phyloP scores from a whole-genome alignment of 2,113 vertebrate species.

The Dryoscopus gambensis region DNA sequence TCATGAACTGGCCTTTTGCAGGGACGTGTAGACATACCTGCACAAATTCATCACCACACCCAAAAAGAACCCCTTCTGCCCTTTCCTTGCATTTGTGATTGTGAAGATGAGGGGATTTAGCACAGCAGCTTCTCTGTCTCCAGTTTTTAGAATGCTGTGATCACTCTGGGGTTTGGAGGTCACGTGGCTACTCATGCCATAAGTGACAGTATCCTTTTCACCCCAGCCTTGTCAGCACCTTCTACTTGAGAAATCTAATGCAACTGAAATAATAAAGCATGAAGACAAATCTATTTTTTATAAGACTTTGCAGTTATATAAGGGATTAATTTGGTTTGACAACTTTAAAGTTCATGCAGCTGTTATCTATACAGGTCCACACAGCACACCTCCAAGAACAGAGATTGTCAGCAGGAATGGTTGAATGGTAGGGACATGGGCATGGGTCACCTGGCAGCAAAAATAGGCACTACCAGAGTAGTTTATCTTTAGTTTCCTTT shows the following conservation, averaged over 20 bases:
- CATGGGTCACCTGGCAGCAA: background rate
- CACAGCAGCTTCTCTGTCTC: background rate
- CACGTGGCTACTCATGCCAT: background rate
- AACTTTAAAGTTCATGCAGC: background rate
- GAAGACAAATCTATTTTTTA: background rate
- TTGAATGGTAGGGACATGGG: background rate
- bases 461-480: background rate
- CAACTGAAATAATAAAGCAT: background rate
- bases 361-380: background rate
- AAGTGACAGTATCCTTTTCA: background rate
- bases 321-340: background rate
- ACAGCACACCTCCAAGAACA: background rate
- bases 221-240: background rate
- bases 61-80: background rate
- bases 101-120: background rate
- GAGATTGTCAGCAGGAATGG: background rate
- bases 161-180: background rate
- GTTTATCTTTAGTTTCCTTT: background rate
- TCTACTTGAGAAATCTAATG: background rate
- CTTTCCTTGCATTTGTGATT: background rate
- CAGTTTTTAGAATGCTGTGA: rapidly evolving
- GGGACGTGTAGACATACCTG: background rate
- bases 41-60: background rate
- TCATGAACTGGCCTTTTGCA: background rate
- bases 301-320: background rate